Evolutionary conservation across 1,140 invertebrate genomes (phyloP).

Genomic region (Colletes latitarsis): DNA sequence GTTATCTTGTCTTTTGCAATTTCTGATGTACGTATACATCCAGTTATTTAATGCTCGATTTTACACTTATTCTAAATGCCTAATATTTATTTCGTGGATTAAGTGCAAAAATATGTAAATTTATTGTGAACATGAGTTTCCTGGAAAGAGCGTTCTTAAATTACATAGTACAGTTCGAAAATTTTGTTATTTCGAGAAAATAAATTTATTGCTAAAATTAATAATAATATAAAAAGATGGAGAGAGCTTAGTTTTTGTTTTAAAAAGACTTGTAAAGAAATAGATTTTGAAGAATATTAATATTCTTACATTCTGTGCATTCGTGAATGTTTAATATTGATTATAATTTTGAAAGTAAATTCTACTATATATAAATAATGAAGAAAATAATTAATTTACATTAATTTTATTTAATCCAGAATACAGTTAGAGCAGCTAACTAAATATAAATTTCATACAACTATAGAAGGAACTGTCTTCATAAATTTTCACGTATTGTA

Average conservation of each 20-base stretch:
- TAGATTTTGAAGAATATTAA: too few species aligned
- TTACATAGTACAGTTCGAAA: not conserved
- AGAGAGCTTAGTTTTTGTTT: too few species aligned
- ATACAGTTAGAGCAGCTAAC: not conserved
- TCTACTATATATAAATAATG: not conserved
- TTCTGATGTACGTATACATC: conserved; percentile 21
- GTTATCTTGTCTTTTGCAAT: not conserved
- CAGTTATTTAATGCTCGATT: not conserved
- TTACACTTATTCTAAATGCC: not conserved
- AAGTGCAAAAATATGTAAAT: not conserved
- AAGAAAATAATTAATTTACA: not conserved
- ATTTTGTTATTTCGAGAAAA: not conserved
- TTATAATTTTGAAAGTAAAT: not conserved
- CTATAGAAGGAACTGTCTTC: not conserved
- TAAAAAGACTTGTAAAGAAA: too few species aligned
- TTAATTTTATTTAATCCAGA: conserved; percentile 1
- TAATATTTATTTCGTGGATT: not conserved
- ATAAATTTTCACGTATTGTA: not conserved
- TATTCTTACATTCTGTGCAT: too few species aligned
- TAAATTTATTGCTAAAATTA: not conserved
- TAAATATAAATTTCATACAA: conserved; percentile 11
- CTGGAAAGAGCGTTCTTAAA: not conserved
- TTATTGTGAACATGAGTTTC: not conserved
- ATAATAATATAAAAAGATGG: not conserved
- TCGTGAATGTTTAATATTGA: not conserved